Conservation (phyloP, 2,797 vertebrate genomes). For the Pseudomugil gertrudae region DNA sequence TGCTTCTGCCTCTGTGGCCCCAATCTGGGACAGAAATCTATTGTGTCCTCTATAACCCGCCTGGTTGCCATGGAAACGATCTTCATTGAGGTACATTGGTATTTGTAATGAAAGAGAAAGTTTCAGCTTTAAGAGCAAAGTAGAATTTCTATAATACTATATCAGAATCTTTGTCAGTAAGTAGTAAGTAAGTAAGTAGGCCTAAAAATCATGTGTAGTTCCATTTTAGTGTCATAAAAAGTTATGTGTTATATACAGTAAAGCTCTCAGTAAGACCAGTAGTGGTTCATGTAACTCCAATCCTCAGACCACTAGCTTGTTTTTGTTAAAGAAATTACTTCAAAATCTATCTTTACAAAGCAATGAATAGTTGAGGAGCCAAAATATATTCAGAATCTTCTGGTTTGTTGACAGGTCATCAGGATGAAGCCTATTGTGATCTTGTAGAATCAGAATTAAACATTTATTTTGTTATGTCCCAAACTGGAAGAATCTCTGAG, state of each 20-base stretch:
- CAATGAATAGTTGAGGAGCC: too few relatives aligned
- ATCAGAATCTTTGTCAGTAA: not conserved
- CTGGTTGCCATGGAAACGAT: conserved; percentile 79
- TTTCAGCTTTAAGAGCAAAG: not conserved
- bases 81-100: conserved; percentile 63
- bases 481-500: not conserved
- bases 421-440: too few relatives aligned
- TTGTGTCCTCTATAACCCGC: conserved; percentile 78
- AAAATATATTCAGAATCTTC: too few relatives aligned
- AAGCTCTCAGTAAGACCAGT: not conserved
- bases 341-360: too few relatives aligned
- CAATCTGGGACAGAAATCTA: conserved; percentile 73
- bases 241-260: not conserved
- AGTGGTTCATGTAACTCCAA: not conserved
- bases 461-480: not conserved
- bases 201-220: not conserved
- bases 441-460: not conserved
- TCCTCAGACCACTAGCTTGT: too few relatives aligned
- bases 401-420: too few relatives aligned
- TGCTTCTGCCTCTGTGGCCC: conserved; percentile 59
- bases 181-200: too few relatives aligned
- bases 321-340: too few relatives aligned
- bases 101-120: not conserved
- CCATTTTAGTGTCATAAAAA: not conserved
- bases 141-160: not conserved